Conservation (phyloP, 2,888 invertebrate species). For the Belgica antarctica region DNA sequence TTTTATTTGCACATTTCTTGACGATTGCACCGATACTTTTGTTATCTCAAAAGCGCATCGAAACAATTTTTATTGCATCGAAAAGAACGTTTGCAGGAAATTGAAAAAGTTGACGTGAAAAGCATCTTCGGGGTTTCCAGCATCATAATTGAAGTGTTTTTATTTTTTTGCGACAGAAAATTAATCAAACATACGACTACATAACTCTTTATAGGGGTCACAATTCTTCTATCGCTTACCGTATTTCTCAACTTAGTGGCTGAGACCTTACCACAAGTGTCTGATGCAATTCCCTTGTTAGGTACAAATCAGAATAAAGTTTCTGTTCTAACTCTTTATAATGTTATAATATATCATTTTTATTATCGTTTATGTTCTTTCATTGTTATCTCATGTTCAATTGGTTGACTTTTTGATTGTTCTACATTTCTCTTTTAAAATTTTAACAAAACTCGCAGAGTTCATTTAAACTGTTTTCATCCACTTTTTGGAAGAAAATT, state of each 20-base stretch:
- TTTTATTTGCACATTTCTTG: no score
- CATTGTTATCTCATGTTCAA: slow-evolving; percentile 28
- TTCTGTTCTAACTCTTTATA: no score
- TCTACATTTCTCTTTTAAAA: slow-evolving; percentile 8
- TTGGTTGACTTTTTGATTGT: slow-evolving; percentile 17
- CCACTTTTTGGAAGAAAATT: neutral
- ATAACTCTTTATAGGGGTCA: slow-evolving; percentile 76
- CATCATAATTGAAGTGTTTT: no score
- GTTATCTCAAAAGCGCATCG: no score
- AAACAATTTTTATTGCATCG: no score
- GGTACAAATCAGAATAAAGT: slow-evolving; percentile 67
- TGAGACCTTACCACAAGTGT: slow-evolving; percentile 99
- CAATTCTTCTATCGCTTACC: slow-evolving; percentile 98
- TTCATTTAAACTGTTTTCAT: neutral
- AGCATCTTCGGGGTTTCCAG: no score
- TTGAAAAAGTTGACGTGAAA: no score
- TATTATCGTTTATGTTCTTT: slow-evolving; percentile 3
- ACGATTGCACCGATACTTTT: no score
- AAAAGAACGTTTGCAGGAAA: no score
- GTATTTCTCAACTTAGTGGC: slow-evolving; percentile 99
- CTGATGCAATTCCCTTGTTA: slow-evolving; percentile 99
- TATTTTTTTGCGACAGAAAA: neutral
- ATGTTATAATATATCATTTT: slow-evolving; percentile 14
- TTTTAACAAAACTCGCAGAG: neutral
- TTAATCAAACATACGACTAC: neutral